These are phyloP conservation scores for Agelaius tricolor DNA, from an alignment of 2,113 vertebrate genomes.

Conservation along the genomic window DNA sequence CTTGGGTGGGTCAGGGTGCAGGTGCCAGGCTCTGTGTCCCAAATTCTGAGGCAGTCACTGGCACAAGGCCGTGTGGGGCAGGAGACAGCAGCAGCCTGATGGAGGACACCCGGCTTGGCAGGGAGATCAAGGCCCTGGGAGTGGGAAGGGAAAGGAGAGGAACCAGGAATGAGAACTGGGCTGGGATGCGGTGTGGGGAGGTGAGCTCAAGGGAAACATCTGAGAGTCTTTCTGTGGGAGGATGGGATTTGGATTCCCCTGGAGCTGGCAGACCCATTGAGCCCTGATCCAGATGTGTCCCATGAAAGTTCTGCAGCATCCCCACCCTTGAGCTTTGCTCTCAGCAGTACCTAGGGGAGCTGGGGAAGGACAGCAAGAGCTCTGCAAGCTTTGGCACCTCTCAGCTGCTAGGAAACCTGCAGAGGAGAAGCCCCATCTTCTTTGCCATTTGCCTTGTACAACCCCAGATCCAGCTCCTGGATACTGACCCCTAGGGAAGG, in stretches of 20 bases:
- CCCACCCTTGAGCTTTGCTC: not conserved
- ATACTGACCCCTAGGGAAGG: not conserved
- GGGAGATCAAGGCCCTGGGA: conserved; percentile 30
- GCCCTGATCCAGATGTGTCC: not conserved
- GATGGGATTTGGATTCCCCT: not conserved
- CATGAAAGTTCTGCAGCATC: not conserved
- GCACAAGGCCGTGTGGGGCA: not conserved
- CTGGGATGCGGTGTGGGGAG: conserved; percentile 21
- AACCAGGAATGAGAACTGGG: not conserved
- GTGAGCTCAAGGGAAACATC: not conserved
- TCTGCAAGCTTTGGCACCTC: not conserved
- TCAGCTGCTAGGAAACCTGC: not conserved
- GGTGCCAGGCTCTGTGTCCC: not conserved
- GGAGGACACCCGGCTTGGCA: not conserved
- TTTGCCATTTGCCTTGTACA: not conserved
- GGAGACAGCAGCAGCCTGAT: not conserved
- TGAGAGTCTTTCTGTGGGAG: not conserved
- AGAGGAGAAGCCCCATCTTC: not conserved
- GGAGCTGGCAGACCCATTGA: not conserved
- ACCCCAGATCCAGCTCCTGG: not conserved
- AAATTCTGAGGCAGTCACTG: not conserved
- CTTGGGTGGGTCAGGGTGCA: conserved; percentile 1
- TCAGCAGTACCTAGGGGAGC: not conserved
- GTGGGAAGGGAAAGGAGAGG: not conserved
- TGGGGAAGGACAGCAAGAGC: not conserved